Conservation (phyloP, 2,113 vertebrate species). For the Thalassarche chlororhynchos region DNA sequence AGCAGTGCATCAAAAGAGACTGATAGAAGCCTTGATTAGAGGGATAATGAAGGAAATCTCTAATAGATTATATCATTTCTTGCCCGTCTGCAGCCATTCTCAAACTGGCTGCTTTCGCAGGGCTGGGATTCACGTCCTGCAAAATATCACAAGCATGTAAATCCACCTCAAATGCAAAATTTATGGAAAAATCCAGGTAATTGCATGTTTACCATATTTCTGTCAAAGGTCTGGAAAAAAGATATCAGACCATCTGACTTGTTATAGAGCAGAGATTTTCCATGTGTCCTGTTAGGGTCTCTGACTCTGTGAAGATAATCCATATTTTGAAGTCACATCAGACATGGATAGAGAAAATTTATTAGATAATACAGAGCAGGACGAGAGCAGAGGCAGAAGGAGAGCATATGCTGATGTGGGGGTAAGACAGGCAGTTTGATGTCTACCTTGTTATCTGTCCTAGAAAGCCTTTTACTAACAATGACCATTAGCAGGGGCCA, state of each 20-base stretch:
- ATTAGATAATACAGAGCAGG: neutral
- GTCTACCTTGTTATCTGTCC: neutral
- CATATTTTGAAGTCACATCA: neutral
- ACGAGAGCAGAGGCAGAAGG: neutral
- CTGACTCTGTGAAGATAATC: neutral
- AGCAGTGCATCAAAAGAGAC: conserved; percentile 67
- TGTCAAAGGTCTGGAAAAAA: conserved; percentile 53
- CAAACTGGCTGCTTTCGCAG: conserved; percentile 21
- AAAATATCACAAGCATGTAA: conserved; percentile 62
- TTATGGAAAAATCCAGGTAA: conserved; percentile 57
- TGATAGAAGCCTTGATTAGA: conserved; percentile 74
- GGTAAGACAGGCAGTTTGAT: neutral
- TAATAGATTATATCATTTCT: conserved; percentile 71
- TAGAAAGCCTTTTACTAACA: neutral
- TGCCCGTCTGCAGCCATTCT: conserved; percentile 56
- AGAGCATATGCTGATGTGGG: neutral
- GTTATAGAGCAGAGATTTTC: neutral
- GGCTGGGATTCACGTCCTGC: conserved; percentile 10
- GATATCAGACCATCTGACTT: neutral
- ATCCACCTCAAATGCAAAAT: conserved; percentile 61
- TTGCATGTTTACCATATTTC: conserved; percentile 66
- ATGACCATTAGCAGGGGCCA: neutral
- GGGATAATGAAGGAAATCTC: conserved; percentile 75
- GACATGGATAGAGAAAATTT: neutral
- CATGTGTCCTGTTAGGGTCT: neutral